Base-by-base conservation (phyloP, 2,888 invertebrate genomes). In the Tetropium fuscum region DNA sequence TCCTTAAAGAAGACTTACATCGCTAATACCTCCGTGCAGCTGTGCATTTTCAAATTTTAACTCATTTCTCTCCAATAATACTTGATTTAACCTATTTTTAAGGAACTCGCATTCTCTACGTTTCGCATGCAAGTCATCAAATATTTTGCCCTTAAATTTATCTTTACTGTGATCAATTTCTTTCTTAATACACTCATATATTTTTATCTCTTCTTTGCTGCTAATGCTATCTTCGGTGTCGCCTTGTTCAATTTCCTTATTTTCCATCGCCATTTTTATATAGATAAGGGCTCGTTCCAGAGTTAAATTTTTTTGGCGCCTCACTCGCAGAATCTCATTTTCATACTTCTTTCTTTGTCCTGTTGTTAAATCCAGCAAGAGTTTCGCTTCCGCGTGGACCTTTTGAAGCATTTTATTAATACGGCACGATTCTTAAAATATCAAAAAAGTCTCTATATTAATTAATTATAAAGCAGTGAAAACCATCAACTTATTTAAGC, bases 351-450 rank as follows among this genome's bases (percentile, higher is more conserved):
- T 63, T 38, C 69, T 66, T 45, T 73, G 74, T 8, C 72, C 66
- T 27, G 68, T 66, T 3, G 75, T 70, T 19, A 66, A 58, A 3
- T 68, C 22, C 30, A 77, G 55, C 13, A 78, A 53, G 5, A 61
- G 58, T 22, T 68, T 58, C 1, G 77, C 77, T 53, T 78, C 76
- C 2, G 56, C 61, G 59, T 75, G 73, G 3, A 78, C 67, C 25
- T 68, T 63, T 15, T 69, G 60, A 32, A 78, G 55, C 73, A 74
- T 70, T 27, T 68, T 62, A 8, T 65, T 61, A n/a, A 73, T 32
- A 3, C 55, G 51, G 18, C 25, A 11, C 1, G 40, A 7, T 4
- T 51, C 51, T 51, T 51, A 25, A 51, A 36, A 48, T n/a, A 3
- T 3, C 22, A 1, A 40, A 40, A 40, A 11, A 5, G 10, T 19